phyloP scores from a whole-genome alignment of 2,797 vertebrate species.

The Parauchenoglanis ngamensis region DNA sequence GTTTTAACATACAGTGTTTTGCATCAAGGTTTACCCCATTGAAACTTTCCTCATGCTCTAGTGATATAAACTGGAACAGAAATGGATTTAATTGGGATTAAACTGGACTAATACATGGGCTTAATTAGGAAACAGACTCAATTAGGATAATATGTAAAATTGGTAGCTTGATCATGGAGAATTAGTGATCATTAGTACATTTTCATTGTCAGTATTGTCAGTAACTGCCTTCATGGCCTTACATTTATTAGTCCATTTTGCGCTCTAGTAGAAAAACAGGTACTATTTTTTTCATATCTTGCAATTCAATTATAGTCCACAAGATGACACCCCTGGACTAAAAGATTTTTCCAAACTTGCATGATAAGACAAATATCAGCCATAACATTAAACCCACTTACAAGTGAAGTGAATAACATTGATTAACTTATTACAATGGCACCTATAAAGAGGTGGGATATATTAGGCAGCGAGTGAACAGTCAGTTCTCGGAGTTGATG shows the following conservation, averaged over 20 bases:
- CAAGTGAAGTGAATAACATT: no score
- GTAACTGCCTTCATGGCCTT: no score
- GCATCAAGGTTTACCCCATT: neutral
- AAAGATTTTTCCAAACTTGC: no score
- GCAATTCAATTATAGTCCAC: neutral
- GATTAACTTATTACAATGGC: no score
- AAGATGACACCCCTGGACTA: no score
- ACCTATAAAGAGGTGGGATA: no score
- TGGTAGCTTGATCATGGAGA: neutral
- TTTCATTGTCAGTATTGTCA: no score
- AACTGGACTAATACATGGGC: neutral
- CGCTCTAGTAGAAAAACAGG: neutral
- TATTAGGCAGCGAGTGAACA: no score
- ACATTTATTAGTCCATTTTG: neutral
- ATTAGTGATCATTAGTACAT: neutral
- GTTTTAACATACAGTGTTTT: neutral
- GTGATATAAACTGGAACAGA: neutral
- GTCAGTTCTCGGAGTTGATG: no score
- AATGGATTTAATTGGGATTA: neutral
- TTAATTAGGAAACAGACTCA: neutral
- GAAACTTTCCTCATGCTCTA: neutral
- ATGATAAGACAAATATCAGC: no score
- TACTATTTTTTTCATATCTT: neutral
- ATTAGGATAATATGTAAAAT: neutral
- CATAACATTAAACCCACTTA: no score